These are phyloP conservation scores for Muntiacus reevesi DNA, from an alignment of 2,113 vertebrate species.

Conservation along the genomic window DNA sequence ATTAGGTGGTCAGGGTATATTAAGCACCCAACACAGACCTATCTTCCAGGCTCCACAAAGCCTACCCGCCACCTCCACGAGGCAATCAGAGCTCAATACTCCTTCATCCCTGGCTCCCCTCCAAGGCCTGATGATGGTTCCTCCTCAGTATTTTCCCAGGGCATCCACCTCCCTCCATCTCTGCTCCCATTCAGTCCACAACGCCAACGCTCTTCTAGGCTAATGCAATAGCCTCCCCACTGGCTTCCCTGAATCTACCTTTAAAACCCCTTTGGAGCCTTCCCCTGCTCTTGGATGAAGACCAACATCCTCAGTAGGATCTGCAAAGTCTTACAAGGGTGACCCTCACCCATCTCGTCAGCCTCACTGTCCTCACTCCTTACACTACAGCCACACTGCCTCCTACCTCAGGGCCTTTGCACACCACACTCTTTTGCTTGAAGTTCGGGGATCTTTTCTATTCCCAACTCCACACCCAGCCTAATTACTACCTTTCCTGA, in stretches of 20 bases:
- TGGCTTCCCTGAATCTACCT: not conserved
- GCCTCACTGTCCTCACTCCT: not conserved
- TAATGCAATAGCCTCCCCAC: not conserved
- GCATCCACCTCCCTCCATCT: not conserved
- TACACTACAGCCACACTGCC: not conserved
- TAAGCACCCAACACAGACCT: not conserved
- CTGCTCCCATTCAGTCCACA: not conserved
- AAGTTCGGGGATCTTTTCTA: not conserved
- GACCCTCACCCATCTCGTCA: not conserved
- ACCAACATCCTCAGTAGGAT: not conserved
- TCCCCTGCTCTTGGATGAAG: not conserved
- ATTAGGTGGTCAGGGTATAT: no score
- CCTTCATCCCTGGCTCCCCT: not conserved
- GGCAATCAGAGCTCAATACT: no score
- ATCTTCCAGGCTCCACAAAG: not conserved
- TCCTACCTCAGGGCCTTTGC: not conserved
- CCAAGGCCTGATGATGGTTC: not conserved
- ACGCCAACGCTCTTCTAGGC: not conserved
- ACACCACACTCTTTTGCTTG: not conserved
- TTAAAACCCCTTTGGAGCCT: not conserved
- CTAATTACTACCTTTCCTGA: not conserved
- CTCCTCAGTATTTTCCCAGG: not conserved
- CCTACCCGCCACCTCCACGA: not conserved
- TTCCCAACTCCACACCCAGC: not conserved
- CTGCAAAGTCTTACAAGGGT: not conserved